Evolutionary conservation across 2,113 vertebrate species (phyloP), one percentile per base, ranked within the genome.

Genomic region (Saimiri boliviensis): DNA sequence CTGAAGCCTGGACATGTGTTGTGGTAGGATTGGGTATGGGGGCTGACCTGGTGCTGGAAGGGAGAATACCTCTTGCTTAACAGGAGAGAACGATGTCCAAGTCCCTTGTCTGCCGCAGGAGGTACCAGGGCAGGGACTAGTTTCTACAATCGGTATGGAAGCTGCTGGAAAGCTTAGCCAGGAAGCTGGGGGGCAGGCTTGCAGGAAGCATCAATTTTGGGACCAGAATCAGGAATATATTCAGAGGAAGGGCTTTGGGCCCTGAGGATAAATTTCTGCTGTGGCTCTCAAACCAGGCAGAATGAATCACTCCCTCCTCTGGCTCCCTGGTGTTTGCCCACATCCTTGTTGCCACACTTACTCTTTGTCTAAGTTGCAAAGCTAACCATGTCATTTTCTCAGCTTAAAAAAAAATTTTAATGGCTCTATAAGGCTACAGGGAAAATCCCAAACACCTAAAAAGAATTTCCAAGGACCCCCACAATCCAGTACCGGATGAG

Each of bases 31-130:
- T 4, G 0, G 45, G 86, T 23, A 2, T 5, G 2, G 16, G 30
- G 5, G 9, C 74, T 2, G 2, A 25, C 21, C 52, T 4, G 8
- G 5, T 6, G 37, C 52, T 32, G 8, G 17, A 9, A 0, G 17
- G 13, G 13, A 86, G 25, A 13, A 1, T 8, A 27, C 32, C 16
- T 70, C 89, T 88, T 14, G 0, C 66, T 83, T 54, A 13, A 19
- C n/a, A 70, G 47, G 2, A 5, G 6, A 32, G 45, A 63, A 5
- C 1, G 32, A n/a, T 2, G 2, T 54, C 32, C 25, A 14, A 77
- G 25, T 13, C 23, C n/a, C 19, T 35, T 21, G 17, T 7, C 23
- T 25, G 58, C 16, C 1, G 60, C 30, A n/a, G 58, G 42, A 71
- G 14, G 37, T 25, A 60, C 37, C 90, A 83, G 74, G 56, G 6